These are phyloP conservation scores for Phytoseiulus persimilis DNA, from an alignment of 2,888 invertebrate species.

Conservation along the genomic window DNA sequence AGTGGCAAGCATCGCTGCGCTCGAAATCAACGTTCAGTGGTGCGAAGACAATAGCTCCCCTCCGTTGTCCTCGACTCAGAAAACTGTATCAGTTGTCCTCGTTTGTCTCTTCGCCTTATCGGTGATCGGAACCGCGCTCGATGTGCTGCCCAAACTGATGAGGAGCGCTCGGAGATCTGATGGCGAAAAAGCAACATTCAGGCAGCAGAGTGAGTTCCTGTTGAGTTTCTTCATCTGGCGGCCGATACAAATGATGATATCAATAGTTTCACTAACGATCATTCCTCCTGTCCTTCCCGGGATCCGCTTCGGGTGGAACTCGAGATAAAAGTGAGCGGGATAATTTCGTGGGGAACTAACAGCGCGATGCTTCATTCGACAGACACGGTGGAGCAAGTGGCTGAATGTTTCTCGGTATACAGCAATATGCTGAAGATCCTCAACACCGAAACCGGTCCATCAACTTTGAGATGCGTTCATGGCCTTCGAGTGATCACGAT, in stretches of 20 bases:
- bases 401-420: slow-evolving; percentile 41
- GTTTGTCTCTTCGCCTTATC: not conserved
- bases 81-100: not conserved
- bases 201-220: slow-evolving; percentile 5
- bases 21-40: slow-evolving; percentile 10
- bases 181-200: not conserved
- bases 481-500: slow-evolving; percentile 43
- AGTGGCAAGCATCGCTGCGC: slow-evolving; percentile 11
- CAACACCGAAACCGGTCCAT: slow-evolving; percentile 32
- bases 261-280: too few species aligned
- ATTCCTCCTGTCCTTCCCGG: too few species aligned
- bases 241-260: not conserved
- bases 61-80: slow-evolving; percentile 1
- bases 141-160: slow-evolving; percentile 25
- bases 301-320: too few species aligned
- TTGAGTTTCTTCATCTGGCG: not conserved
- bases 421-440: slow-evolving; percentile 41
- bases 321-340: not conserved
- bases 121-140: slow-evolving; percentile 13
- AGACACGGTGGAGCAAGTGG: slow-evolving; percentile 8
- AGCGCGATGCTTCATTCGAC: not conserved
- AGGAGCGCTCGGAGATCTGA: not conserved
- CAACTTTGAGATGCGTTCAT: slow-evolving; percentile 42
- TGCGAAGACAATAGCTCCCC: not conserved
- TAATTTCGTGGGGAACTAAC: not conserved